Percentiles rank a stretch among this genome's conserved stretches.
Evolutionary conservation across 1,140 invertebrate species (phyloP).

Genomic region (Zaprionus ornatus): DNA sequence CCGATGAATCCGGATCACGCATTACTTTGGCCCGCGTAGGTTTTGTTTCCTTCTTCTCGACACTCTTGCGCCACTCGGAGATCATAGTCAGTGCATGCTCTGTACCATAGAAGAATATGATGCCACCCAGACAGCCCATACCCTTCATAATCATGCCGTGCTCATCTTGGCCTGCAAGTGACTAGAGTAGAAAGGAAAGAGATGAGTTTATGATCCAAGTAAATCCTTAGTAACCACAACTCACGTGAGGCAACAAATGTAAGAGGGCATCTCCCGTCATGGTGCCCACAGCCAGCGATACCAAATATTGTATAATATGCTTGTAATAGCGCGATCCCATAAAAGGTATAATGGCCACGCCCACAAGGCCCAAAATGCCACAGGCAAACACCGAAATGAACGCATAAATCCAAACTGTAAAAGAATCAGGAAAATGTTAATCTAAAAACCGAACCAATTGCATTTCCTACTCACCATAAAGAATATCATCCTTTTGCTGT

Average conservation of each 20-base stretch:
- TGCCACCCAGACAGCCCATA: constrained; percentile 90
- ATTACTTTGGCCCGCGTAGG: constrained; percentile 87
- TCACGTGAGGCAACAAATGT: constrained; percentile 96
- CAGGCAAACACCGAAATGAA: constrained; percentile 92
- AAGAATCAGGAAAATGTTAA: background rate
- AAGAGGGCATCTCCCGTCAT: constrained; percentile 95
- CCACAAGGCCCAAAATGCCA: constrained; percentile 92
- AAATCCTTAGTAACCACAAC: constrained; percentile 43
- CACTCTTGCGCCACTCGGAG: constrained; percentile 91
- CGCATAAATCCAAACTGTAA: constrained; percentile 92
- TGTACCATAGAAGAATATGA: constrained; percentile 95
- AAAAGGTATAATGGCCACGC: constrained; percentile 93
- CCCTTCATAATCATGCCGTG: constrained; percentile 92
- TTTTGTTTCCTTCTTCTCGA: constrained; percentile 85
- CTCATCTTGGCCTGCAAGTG: constrained; percentile 69
- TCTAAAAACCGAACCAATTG: background rate
- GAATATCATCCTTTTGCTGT: constrained; percentile 61
- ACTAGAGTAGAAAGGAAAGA: constrained; percentile 34
- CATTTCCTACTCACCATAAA: constrained; percentile 65
- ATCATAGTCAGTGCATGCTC: constrained; percentile 92
- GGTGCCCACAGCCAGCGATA: constrained; percentile 95
- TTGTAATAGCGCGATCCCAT: constrained; percentile 96
- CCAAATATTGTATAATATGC: constrained; percentile 94
- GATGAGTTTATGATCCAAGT: background rate
- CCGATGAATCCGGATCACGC: constrained; percentile 85